phyloP scores from a whole-genome alignment of 2,888 invertebrate species.

The Sphaerophoria rueppellii region DNA sequence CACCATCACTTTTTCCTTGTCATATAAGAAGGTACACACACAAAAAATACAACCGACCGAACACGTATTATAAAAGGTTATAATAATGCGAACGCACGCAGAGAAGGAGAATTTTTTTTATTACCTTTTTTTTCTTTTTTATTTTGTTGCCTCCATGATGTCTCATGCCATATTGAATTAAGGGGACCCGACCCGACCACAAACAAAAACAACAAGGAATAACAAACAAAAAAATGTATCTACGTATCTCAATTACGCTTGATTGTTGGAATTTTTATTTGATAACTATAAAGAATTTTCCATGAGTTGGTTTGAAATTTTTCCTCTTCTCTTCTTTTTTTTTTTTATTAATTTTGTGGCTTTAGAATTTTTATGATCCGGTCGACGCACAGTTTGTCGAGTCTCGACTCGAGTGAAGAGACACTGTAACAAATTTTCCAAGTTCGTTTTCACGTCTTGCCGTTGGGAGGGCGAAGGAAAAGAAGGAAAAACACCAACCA shows the following conservation, averaged over 20 bases:
- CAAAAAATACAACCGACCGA: background rate
- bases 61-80: conserved; percentile 23
- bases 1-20: background rate
- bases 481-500: conserved; percentile 26
- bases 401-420: background rate
- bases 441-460: conserved; percentile 1
- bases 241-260: conserved; percentile 60
- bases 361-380: conserved; percentile 40
- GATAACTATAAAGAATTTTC: conserved; percentile 46
- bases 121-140: background rate
- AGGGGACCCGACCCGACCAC: background rate
- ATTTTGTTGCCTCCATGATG: conserved; percentile 1
- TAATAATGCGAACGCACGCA: conserved; percentile 29
- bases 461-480: background rate
- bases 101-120: conserved; percentile 16
- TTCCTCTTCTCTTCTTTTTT: background rate
- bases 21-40: too few relatives aligned
- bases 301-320: background rate
- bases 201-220: too few relatives aligned
- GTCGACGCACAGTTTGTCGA: conserved; percentile 17
- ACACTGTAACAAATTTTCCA: conserved; percentile 54
- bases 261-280: conserved; percentile 59
- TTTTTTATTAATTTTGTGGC: conserved; percentile 3
- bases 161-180: too few relatives aligned
- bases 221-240: background rate